Conservation (phyloP, 2,113 vertebrate species). For the Myiopsitta monachus region DNA sequence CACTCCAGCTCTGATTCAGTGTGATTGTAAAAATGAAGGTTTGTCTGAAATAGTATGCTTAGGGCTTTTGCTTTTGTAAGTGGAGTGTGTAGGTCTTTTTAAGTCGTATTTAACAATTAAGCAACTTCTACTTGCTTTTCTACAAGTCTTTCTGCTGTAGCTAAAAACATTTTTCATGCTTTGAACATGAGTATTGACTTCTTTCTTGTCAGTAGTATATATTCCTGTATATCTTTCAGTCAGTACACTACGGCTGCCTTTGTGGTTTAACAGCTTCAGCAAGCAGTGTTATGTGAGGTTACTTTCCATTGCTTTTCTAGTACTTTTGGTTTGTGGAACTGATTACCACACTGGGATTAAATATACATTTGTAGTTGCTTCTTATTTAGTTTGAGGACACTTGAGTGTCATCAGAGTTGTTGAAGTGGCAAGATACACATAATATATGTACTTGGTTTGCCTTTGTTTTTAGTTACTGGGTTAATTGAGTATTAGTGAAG, state of each 20-base stretch:
- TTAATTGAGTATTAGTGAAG: not conserved
- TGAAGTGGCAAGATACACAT: not conserved
- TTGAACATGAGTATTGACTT: not conserved
- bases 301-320: not conserved
- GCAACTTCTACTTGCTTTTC: conserved; percentile 8
- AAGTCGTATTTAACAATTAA: not conserved
- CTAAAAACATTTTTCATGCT: not conserved
- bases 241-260: not conserved
- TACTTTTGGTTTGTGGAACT: conserved; percentile 1
- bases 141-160: conserved; percentile 4
- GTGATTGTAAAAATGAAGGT: not conserved
- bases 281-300: not conserved
- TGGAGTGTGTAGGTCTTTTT: not conserved
- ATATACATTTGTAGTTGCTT: not conserved
- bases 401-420: not conserved
- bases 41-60: not conserved
- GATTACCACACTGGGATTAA: conserved; percentile 6
- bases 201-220: not conserved
- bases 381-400: not conserved
- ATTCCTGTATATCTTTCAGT: not conserved
- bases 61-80: not conserved
- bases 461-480: not conserved
- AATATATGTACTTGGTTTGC: not conserved
- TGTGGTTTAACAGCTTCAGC: conserved; percentile 27
- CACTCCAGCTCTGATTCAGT: not conserved